Evolutionary conservation across 2,113 vertebrate species (phyloP).

Genomic region (Chrysemys picta): DNA sequence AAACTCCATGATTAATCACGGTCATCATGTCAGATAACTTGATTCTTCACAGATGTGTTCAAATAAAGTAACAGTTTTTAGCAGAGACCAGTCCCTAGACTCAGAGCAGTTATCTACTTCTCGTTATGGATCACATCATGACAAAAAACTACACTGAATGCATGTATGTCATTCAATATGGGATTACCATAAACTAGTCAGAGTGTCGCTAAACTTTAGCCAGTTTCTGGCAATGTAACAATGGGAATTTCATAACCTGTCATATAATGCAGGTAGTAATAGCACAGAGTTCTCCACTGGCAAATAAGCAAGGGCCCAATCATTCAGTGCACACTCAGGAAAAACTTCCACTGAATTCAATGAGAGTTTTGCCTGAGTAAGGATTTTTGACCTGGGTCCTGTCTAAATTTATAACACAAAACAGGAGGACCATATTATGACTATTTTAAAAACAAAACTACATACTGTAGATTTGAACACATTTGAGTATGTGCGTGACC

Average conservation of each 20-base stretch:
- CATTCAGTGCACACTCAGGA: background rate
- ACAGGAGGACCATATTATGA: background rate
- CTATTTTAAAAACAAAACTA: background rate
- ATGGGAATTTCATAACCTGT: fast-evolving
- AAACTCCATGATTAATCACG: background rate
- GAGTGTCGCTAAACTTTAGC: background rate
- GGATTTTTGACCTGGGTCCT: background rate
- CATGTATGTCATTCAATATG: background rate
- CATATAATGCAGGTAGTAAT: background rate
- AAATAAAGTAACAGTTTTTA: background rate
- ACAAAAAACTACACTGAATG: background rate
- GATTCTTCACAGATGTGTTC: background rate
- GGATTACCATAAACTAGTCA: background rate
- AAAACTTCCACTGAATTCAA: background rate
- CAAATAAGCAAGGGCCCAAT: background rate
- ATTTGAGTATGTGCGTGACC: background rate
- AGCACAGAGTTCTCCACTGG: fast-evolving
- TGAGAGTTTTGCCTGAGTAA: background rate
- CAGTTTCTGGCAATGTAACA: background rate
- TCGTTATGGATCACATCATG: background rate
- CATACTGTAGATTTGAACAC: background rate
- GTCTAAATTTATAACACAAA: background rate
- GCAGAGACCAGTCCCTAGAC: fast-evolving
- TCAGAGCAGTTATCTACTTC: background rate
- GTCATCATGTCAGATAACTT: background rate